These are phyloP conservation scores for Procambarus clarkii DNA, from an alignment of 1,140 invertebrate genomes.

Conservation along the genomic window DNA sequence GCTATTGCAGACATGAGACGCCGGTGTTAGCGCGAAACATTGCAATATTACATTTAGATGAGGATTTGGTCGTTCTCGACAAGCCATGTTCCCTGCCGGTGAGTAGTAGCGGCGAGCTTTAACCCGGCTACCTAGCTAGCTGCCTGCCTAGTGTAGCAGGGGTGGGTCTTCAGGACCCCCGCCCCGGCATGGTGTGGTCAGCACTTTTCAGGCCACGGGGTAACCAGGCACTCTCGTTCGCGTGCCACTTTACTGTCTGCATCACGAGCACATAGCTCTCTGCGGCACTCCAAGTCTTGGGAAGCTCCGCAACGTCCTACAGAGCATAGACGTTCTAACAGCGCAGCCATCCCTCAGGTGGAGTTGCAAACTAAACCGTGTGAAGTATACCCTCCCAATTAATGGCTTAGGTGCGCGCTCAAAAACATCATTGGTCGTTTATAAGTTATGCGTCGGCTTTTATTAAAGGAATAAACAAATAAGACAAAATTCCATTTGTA, in stretches of 20 bases:
- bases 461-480: background rate
- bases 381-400: background rate
- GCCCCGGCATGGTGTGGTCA: constrained; percentile 53
- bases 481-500: background rate
- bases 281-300: constrained; percentile 32
- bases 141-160: constrained; percentile 51
- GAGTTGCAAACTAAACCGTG: background rate
- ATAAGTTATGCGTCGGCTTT: background rate
- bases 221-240: constrained; percentile 40
- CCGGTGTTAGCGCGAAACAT: constrained; percentile 85
- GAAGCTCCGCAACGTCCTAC: constrained; percentile 31
- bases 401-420: constrained; percentile 16
- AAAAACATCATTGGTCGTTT: constrained; percentile 11
- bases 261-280: constrained; percentile 26
- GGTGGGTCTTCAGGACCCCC: constrained; percentile 48
- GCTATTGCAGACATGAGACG: constrained; percentile 83
- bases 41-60: constrained; percentile 87
- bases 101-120: constrained; percentile 73
- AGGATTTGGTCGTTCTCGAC: constrained; percentile 90
- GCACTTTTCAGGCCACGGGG: constrained; percentile 48
- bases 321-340: constrained; percentile 44
- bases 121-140: constrained; percentile 38
- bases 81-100: constrained; percentile 93
- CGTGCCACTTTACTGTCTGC: constrained; percentile 9
- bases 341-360: constrained; percentile 25